Conservation (phyloP, 2,797 vertebrate species). For the Eurystomus glaucurus region DNA sequence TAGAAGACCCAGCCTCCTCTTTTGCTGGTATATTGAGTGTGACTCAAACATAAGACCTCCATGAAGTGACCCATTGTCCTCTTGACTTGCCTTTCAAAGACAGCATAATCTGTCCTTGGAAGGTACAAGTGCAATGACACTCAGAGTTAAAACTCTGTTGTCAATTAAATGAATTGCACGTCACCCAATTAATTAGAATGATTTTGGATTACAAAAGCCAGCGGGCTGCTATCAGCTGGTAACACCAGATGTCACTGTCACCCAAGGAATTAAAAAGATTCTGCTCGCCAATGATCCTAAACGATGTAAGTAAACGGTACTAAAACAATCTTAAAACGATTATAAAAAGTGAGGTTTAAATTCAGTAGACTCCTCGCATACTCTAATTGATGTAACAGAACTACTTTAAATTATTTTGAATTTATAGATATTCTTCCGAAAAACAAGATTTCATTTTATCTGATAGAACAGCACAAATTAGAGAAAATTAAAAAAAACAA, state of each 20-base stretch:
- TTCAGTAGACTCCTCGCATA: not conserved
- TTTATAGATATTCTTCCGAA: not conserved
- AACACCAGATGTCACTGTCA: constrained; percentile 53
- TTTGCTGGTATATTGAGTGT: accelerated
- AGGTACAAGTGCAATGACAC: not conserved
- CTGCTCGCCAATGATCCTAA: no score
- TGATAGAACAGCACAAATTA: not conserved
- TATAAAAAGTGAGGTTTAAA: not conserved
- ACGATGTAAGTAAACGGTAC: not conserved
- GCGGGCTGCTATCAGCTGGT: not conserved
- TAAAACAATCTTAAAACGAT: not conserved
- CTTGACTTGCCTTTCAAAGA: not conserved
- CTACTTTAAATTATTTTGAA: not conserved
- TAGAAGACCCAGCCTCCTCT: not conserved
- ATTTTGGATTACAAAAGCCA: not conserved
- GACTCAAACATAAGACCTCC: not conserved
- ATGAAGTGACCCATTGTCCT: not conserved
- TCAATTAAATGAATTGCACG: not conserved
- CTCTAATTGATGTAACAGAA: not conserved
- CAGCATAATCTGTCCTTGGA: not conserved
- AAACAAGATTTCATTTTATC: not conserved
- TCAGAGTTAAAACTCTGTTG: not conserved
- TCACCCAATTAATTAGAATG: accelerated
- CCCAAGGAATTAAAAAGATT: not conserved
- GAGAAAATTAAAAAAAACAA: not conserved